Percentiles rank a stretch among this genome's conserved stretches.
phyloP scores from a whole-genome alignment of 2,888 invertebrate species.

The Hirtodrosophila alboralis region DNA sequence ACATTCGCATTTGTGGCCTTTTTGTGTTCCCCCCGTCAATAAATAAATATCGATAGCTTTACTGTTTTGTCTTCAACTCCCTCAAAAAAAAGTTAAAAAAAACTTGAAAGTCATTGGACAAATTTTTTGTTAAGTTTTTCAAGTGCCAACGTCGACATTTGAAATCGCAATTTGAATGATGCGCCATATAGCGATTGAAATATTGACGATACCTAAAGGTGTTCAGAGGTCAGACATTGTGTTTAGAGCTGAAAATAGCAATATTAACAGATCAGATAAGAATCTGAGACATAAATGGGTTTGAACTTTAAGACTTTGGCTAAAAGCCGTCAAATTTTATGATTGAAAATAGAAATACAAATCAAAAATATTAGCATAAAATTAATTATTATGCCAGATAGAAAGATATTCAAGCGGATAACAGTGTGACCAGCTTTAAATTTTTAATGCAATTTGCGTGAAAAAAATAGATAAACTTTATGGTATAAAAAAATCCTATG shows the following conservation, averaged over 20 bases:
- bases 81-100: conserved; percentile 10
- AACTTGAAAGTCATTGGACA: conserved; percentile 59
- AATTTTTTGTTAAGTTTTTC: conserved; percentile 55
- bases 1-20: conserved; percentile 32
- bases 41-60: conserved; percentile 53
- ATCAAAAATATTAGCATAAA: too few relatives aligned
- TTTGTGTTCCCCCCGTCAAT: conserved; percentile 14
- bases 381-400: background rate
- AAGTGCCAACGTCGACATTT: conserved; percentile 52
- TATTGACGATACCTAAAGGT: conserved; percentile 6
- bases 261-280: background rate
- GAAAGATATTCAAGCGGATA: conserved; percentile 8
- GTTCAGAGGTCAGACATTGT: conserved; percentile 9
- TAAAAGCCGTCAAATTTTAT: too few relatives aligned
- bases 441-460: conserved; percentile 1
- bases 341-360: too few relatives aligned
- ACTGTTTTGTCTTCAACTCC: conserved; percentile 34
- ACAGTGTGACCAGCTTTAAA: conserved; percentile 12
- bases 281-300: too few relatives aligned
- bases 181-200: conserved; percentile 8
- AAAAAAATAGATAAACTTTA: too few relatives aligned
- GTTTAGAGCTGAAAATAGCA: background rate
- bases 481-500: too few relatives aligned
- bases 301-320: too few relatives aligned
- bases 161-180: conserved; percentile 51